phyloP scores from a whole-genome alignment of 2,888 invertebrate genomes.

The Ophioninae sp. region DNA sequence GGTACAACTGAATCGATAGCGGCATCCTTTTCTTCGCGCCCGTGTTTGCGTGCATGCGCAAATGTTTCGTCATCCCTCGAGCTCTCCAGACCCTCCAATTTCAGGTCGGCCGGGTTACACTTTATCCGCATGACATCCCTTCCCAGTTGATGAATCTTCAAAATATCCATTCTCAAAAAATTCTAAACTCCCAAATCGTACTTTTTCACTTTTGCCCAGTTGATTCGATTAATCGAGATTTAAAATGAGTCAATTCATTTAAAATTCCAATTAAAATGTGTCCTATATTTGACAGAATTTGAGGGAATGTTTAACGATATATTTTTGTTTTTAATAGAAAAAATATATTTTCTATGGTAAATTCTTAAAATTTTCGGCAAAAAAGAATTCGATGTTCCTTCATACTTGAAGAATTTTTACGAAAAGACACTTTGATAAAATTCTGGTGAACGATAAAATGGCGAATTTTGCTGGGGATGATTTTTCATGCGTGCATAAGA shows the following conservation, averaged over 20 bases:
- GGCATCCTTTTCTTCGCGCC: conserved; percentile 70
- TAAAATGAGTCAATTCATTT: not conserved
- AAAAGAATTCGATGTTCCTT: not conserved
- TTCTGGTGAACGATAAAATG: not conserved
- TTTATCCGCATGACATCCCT: conserved; percentile 13
- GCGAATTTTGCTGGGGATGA: not conserved
- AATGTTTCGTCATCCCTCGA: conserved; percentile 52
- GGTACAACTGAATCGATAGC: conserved; percentile 78
- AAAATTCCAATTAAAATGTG: not conserved
- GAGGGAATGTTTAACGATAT: not conserved
- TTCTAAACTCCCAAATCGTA: not conserved
- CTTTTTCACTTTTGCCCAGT: not conserved
- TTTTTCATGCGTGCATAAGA: not conserved
- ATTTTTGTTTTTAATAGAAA: not conserved
- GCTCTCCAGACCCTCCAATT: conserved; percentile 68
- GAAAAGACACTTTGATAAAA: not conserved
- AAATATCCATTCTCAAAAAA: not conserved
- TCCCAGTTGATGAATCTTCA: not conserved
- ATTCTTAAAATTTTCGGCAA: not conserved
- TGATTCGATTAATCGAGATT: not conserved
- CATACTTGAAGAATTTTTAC: not conserved
- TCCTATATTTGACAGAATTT: not conserved
- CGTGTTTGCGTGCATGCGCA: conserved; percentile 68
- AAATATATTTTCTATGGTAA: not conserved
- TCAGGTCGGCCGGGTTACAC: conserved; percentile 64